Conservation (phyloP, 2,888 invertebrate species). For the Hedychridium roseum region DNA sequence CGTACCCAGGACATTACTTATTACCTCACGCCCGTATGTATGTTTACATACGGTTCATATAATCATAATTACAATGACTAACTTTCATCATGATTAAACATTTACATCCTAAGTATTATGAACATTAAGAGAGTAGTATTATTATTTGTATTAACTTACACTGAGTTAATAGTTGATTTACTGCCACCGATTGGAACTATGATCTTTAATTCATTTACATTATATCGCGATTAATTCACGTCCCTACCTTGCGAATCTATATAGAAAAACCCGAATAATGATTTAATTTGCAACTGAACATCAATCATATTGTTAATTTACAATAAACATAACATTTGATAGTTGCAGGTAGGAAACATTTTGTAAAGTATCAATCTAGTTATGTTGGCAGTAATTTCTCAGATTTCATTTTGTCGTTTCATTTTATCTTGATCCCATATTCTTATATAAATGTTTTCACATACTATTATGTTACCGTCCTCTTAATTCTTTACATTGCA, state of each 20-base stretch:
- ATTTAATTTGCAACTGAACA: conserved; percentile 12
- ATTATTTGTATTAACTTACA: conserved; percentile 9
- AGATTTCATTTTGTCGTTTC: conserved; percentile 3
- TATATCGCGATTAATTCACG: neutral
- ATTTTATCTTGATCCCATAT: conserved; percentile 13
- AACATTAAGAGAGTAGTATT: conserved; percentile 9
- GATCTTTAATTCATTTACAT: conserved; percentile 1
- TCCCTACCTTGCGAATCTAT: neutral
- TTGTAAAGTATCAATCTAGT: neutral
- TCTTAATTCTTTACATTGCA: conserved; percentile 35
- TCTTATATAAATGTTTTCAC: conserved; percentile 29
- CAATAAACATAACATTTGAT: conserved; percentile 9
- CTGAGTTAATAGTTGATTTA: conserved; percentile 21
- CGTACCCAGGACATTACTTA: conserved; percentile 13
- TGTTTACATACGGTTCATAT: conserved; percentile 13
- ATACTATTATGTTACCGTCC: conserved; percentile 30
- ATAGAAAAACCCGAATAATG: neutral
- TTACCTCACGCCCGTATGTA: too few species aligned
- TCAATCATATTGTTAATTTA: conserved; percentile 23
- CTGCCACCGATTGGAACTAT: too few species aligned
- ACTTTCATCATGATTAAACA: conserved; percentile 22
- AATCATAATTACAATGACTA: conserved; percentile 14
- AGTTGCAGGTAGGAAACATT: conserved; percentile 1
- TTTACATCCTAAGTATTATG: conserved; percentile 16
- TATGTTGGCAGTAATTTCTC: too few species aligned